These are phyloP conservation scores for Acropora tenuis DNA, from an alignment of 64 coral and sea anemone species.

Conservation along the genomic window DNA sequence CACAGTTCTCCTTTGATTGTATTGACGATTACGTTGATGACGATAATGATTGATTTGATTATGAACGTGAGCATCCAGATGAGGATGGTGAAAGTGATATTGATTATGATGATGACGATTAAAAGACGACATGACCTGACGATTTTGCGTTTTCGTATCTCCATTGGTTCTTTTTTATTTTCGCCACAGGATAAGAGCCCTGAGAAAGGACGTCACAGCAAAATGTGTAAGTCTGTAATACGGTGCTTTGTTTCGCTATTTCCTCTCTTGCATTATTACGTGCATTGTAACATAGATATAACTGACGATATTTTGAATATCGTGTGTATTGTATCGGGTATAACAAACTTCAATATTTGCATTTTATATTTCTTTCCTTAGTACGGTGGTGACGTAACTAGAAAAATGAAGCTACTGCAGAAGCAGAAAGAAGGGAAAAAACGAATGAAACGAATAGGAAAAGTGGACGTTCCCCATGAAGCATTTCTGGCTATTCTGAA, in stretches of 20 bases:
- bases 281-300: no score
- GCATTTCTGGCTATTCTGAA: constrained; percentile 86
- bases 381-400: constrained; percentile 94
- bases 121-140: neutral
- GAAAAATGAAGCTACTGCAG: constrained; percentile 89
- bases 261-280: neutral
- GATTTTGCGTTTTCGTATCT: neutral
- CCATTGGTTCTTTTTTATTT: neutral
- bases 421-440: constrained; percentile 96
- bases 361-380: constrained; percentile 45
- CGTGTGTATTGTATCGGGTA: neutral
- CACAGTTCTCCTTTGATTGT: no score
- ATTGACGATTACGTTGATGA: no score
- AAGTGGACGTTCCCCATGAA: constrained; percentile 93
- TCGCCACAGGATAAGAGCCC: constrained; percentile 69
- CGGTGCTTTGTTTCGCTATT: neutral
- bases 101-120: neutral
- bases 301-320: neutral
- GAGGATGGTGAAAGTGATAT: neutral
- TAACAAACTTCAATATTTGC: neutral
- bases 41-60: no score
- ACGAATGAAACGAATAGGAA: constrained; percentile 97
- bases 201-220: constrained; percentile 96
- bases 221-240: constrained; percentile 80
- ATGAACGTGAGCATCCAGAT: neutral